Conservation (phyloP, 2,113 vertebrate genomes). For the Colaptes auratus region DNA sequence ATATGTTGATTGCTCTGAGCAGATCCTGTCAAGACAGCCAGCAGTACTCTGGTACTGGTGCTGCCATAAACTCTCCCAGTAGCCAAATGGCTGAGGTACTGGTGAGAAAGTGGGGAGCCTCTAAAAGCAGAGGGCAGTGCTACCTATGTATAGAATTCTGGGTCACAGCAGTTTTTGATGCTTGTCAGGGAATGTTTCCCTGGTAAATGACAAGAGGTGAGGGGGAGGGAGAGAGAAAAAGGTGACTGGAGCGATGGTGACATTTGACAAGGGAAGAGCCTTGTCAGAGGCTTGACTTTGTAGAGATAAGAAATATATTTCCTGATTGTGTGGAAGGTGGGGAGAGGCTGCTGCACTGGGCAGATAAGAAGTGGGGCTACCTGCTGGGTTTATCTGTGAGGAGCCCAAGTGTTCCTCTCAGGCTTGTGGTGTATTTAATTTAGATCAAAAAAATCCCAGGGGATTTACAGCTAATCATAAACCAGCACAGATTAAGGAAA, state of each 20-base stretch:
- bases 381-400: constrained; percentile 49
- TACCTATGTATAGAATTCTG: not conserved
- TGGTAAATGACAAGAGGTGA: not conserved
- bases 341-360: constrained; percentile 48
- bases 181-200: not conserved
- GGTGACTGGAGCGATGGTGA: constrained; percentile 23
- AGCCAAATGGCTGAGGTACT: not conserved
- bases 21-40: not conserved
- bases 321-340: constrained; percentile 22
- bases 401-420: constrained; percentile 32
- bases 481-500: not conserved
- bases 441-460: constrained; percentile 55
- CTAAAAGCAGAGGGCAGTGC: not conserved
- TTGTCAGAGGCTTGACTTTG: constrained; percentile 56
- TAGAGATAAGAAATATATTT: constrained; percentile 63
- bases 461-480: constrained; percentile 64
- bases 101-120: not conserved
- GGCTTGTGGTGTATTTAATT: constrained; percentile 48
- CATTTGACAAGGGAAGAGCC: constrained; percentile 54
- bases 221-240: not conserved
- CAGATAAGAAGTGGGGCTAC: constrained; percentile 64
- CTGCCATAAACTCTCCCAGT: not conserved
- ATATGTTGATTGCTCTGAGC: not conserved
- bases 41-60: not conserved
- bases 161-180: not conserved